Evolutionary conservation across 2,888 invertebrate species (phyloP), one percentile per base, ranked within the genome.

Genomic region (Teleiodes luculella): DNA sequence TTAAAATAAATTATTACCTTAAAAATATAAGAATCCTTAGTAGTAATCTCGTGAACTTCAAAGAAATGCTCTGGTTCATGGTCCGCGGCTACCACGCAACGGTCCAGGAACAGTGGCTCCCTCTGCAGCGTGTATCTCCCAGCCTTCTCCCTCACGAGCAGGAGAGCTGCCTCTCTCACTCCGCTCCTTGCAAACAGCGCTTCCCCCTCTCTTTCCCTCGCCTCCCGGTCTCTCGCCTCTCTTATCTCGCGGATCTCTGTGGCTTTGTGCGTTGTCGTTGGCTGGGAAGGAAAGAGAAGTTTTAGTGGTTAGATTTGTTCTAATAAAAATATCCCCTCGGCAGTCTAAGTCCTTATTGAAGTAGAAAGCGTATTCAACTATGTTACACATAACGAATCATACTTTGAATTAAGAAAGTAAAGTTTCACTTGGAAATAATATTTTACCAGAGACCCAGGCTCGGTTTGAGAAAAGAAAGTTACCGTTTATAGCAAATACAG

Each of bases 61-160:
- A 98, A 98, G 83, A 97, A 97, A 80, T 97, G 97, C 77, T 97
- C 96, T 78, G 95, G 94, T 68, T 97, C 97, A 56, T 95, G 94
- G 80, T 97, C 97, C 52, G 96, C 95, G 53, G 95, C 95, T 55
- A 98, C 95, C 62, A 98, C 95, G 84, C 98, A 97, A 70, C 96
- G 93, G 80, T 97, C 97, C 73, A 98, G 91, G 84, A 95, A 95
- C 64, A 98, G 91, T 35, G 98, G 98, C 77, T 98, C 98, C 90
- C 97, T 92, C 67, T 97, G 91, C 65, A 96, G 90, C 36, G 96
- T 94, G 78, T 96, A 96, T 66, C 97, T 92, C 53, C 96, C 96
- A 64, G 95, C 94, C 84, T 97, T 97, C 83, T 98, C 98, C 76
- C 96, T 93, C 54, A 97, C 94, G 45, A 98, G 90, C 54, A 98